A percentile compares a stretch with the other conserved stretches of the same genome.
These are phyloP conservation scores for Chaetogeoica ovagalla DNA, from an alignment of 2,888 invertebrate species.

Conservation along the genomic window DNA sequence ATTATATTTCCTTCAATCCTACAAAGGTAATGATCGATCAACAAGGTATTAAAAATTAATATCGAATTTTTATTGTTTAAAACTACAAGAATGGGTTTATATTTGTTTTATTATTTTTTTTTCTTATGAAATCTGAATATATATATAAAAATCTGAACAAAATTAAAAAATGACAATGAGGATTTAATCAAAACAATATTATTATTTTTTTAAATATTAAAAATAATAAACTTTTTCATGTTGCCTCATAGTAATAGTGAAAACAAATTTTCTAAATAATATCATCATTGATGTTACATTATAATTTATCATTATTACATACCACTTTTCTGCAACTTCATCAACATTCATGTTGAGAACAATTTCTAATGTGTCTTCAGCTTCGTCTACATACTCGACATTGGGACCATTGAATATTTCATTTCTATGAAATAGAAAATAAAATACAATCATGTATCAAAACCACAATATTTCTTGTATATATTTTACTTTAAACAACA, in stretches of 20 bases:
- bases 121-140: no score
- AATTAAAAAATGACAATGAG: no score
- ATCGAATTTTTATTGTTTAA: no score
- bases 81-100: no score
- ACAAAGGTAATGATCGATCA: neutral
- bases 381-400: constrained; percentile 86
- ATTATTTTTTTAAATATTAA: no score
- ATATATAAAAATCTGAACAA: no score
- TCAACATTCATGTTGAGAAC: constrained; percentile 76
- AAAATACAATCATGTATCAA: neutral
- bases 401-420: constrained; percentile 71
- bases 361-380: constrained; percentile 79
- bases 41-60: neutral
- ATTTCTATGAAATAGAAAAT: constrained; percentile 60
- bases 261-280: neutral
- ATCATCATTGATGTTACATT: neutral
- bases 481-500: constrained; percentile 39
- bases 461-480: neutral
- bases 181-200: no score
- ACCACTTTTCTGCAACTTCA: constrained; percentile 70
- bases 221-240: no score
- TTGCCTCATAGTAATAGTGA: no score
- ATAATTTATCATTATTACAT: constrained; percentile 2
- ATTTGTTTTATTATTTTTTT: no score
- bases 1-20: constrained; percentile 40